A percentile compares a stretch with the other conserved stretches of the same genome.
Evolutionary conservation across 1,140 invertebrate genomes (phyloP).

Genomic region (Zophobas morio): DNA sequence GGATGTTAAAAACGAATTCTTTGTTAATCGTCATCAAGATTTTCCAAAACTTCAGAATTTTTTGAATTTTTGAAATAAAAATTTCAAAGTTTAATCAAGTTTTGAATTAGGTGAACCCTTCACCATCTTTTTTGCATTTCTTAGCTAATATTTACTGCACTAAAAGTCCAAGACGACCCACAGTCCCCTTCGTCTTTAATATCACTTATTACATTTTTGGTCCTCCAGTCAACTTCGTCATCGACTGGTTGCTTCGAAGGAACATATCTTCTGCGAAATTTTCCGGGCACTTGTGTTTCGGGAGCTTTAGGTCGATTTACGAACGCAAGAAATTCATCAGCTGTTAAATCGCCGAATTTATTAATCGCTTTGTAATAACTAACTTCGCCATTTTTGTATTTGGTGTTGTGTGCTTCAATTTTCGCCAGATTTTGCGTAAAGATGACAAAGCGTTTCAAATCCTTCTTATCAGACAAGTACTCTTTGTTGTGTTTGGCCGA

Average conservation of each 20-base stretch:
- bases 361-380: constrained; percentile 80
- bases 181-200: constrained; percentile 94
- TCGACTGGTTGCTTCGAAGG: background rate
- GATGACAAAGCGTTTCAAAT: constrained; percentile 75
- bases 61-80: too few species aligned
- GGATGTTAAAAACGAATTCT: too few species aligned
- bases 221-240: constrained; percentile 84
- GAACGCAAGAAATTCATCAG: constrained; percentile 45
- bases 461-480: background rate
- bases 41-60: too few species aligned
- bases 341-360: constrained; percentile 78
- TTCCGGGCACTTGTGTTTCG: background rate
- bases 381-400: constrained; percentile 75
- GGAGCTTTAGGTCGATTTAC: constrained; percentile 14
- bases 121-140: too few species aligned
- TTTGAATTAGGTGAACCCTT: too few species aligned
- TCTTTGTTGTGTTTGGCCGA: background rate
- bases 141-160: too few species aligned
- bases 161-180: constrained; percentile 95
- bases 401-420: constrained; percentile 86
- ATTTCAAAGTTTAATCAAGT: too few species aligned
- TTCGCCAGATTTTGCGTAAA: constrained; percentile 86
- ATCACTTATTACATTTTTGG: constrained; percentile 86
- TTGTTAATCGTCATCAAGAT: too few species aligned
- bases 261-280: background rate